phyloP scores from a whole-genome alignment of 2,797 vertebrate genomes.

The Hippopotamyrus pictus region DNA sequence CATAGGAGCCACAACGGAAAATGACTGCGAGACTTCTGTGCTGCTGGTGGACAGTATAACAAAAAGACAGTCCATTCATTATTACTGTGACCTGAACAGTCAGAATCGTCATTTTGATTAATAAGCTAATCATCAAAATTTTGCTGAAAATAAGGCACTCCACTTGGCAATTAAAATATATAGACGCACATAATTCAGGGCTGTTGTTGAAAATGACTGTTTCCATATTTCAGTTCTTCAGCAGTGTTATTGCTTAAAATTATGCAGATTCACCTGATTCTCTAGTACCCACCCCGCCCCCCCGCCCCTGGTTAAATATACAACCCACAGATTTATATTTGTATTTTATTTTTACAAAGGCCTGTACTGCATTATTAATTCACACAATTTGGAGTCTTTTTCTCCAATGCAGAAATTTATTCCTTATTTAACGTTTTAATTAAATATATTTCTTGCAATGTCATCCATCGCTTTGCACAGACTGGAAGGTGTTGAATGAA shows the following conservation, averaged over 20 bases:
- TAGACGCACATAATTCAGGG: conserved; percentile 9
- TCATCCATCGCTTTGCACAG: not conserved
- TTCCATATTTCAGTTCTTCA: conserved; percentile 22
- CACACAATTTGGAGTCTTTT: not conserved
- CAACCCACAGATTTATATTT: not conserved
- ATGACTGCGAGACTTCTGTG: not conserved
- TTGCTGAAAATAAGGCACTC: conserved; percentile 58
- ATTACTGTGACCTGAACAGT: not conserved
- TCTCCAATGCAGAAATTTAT: not conserved
- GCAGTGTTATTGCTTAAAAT: conserved; percentile 4
- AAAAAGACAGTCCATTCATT: not conserved
- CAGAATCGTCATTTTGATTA: not conserved
- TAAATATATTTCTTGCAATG: not conserved
- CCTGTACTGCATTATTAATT: not conserved
- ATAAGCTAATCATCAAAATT: conserved; percentile 14
- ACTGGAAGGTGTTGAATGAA: not conserved
- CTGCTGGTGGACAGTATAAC: not conserved
- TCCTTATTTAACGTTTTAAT: not conserved
- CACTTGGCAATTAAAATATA: conserved; percentile 34
- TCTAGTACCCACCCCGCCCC: not conserved
- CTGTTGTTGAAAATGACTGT: not conserved
- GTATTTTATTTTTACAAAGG: not conserved
- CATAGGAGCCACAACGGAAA: not conserved
- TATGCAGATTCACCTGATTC: not conserved
- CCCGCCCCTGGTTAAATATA: not conserved